Evolutionary conservation across 2,888 invertebrate species (phyloP).

Genomic region (Caenorhabditis plicata): DNA sequence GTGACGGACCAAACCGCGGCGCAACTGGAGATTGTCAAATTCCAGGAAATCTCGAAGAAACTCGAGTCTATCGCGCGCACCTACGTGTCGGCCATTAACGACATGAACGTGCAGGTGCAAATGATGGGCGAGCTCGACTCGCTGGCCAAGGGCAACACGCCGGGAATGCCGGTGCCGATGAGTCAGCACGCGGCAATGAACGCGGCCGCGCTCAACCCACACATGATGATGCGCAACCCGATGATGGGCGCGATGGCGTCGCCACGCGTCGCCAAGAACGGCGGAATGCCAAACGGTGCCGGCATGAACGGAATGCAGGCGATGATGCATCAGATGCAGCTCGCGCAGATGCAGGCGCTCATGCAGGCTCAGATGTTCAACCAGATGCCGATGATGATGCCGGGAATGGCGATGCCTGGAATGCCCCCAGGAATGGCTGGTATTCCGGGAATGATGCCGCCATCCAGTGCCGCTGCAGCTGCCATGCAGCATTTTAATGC

Average conservation of each 20-base stretch:
- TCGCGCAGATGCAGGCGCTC: conserved; percentile 14
- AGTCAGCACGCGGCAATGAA: conserved; percentile 9
- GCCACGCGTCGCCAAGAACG: conserved; percentile 20
- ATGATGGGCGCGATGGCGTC: conserved; percentile 21
- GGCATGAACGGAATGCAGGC: conserved; percentile 7
- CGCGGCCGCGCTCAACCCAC: conserved; percentile 19
- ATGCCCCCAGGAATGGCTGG: conserved; percentile 35
- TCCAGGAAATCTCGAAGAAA: conserved; percentile 8
- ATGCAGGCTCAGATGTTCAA: conserved; percentile 16
- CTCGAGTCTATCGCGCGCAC: conserved; percentile 9
- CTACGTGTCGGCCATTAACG: conserved; percentile 5
- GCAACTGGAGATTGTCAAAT: conserved; percentile 13
- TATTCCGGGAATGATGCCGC: conserved; percentile 27
- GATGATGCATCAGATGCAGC: conserved; percentile 16
- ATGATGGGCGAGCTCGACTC: conserved; percentile 10
- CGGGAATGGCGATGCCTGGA: conserved; percentile 20
- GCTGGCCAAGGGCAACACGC: not conserved
- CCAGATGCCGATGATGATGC: conserved; percentile 18
- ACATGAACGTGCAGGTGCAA: conserved; percentile 5
- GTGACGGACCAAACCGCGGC: not conserved
- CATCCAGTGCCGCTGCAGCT: conserved; percentile 9
- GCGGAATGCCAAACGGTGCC: conserved; percentile 11
- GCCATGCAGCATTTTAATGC: conserved; percentile 6
- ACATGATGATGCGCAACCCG: conserved; percentile 33
- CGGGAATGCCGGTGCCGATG: not conserved